These are phyloP conservation scores for Mystacornis crossleyi DNA, from an alignment of 2,113 vertebrate genomes.

Conservation along the genomic window DNA sequence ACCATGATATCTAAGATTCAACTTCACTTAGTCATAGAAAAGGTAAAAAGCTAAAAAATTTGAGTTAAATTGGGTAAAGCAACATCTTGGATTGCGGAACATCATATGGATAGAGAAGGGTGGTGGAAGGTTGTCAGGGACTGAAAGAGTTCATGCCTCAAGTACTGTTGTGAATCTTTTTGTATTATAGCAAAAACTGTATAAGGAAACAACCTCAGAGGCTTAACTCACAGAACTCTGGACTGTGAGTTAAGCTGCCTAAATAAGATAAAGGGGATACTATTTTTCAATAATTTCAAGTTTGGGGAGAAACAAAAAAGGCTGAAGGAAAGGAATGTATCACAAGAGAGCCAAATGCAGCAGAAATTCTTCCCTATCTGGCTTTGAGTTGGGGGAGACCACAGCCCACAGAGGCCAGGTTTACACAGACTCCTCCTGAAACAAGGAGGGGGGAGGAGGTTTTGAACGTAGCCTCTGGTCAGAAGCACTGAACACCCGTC, in stretches of 20 bases:
- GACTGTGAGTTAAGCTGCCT: neutral
- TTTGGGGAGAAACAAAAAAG: neutral
- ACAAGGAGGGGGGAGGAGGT: neutral
- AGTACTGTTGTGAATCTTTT: neutral
- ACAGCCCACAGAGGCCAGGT: neutral
- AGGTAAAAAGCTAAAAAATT: neutral
- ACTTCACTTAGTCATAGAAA: neutral
- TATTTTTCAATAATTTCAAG: neutral
- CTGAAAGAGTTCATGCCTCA: neutral
- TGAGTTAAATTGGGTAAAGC: neutral
- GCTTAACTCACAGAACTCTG: neutral
- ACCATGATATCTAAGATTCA: neutral
- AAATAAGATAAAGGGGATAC: neutral
- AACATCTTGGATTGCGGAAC: neutral
- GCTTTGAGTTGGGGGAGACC: neutral
- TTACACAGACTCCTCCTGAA: neutral
- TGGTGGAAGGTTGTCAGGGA: neutral
- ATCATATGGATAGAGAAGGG: neutral
- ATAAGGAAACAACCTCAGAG: neutral
- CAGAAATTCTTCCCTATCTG: neutral
- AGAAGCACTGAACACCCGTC: neutral
- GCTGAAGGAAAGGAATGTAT: neutral
- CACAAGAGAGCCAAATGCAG: neutral
- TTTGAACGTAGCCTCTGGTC: neutral
- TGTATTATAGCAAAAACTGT: neutral